A percentile compares a stretch with the other conserved stretches of the same genome.
Evolutionary conservation across 1,140 invertebrate genomes (phyloP).

Genomic region (Nixonia krombeini): DNA sequence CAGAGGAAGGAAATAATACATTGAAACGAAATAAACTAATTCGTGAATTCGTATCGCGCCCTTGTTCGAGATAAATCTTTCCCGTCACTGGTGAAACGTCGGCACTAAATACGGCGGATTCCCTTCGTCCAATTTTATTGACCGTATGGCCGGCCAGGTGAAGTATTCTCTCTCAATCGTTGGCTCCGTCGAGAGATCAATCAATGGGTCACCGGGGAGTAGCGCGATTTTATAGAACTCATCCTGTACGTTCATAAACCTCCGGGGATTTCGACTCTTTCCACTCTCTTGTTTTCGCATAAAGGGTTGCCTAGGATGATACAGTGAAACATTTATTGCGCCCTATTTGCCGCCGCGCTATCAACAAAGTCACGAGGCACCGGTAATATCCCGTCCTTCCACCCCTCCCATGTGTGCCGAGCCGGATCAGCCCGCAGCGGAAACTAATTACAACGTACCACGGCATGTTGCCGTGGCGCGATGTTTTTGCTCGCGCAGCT

Average conservation of each 20-base stretch:
- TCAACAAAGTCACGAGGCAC: slow-evolving; percentile 26
- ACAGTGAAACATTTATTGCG: slow-evolving; percentile 58
- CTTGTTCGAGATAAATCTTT: too few relatives aligned
- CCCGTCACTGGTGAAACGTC: too few relatives aligned
- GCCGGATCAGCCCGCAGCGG: slow-evolving; percentile 19
- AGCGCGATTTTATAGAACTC: not conserved
- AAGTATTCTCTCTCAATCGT: slow-evolving; percentile 22
- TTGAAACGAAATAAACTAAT: too few relatives aligned
- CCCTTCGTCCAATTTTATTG: slow-evolving; percentile 13
- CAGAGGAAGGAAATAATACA: too few relatives aligned
- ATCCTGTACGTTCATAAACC: slow-evolving; percentile 1
- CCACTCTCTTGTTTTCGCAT: slow-evolving; percentile 27
- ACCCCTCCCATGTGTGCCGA: slow-evolving; percentile 14
- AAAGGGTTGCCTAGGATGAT: slow-evolving; percentile 56
- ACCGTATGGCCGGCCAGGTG: slow-evolving; percentile 23
- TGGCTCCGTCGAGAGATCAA: slow-evolving; percentile 22
- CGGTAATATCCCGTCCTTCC: not conserved
- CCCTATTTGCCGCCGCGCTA: slow-evolving; percentile 55
- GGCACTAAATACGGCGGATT: too few relatives aligned
- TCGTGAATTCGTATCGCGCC: too few relatives aligned
- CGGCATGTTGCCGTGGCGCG: slow-evolving; percentile 16
- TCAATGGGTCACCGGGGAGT: slow-evolving; percentile 29
- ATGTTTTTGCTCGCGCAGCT: slow-evolving; percentile 40
- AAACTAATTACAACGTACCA: slow-evolving; percentile 38
- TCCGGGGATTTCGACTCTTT: slow-evolving; percentile 35